phyloP scores from a whole-genome alignment of 2,888 invertebrate genomes.

The Azorinus chamasolen region DNA sequence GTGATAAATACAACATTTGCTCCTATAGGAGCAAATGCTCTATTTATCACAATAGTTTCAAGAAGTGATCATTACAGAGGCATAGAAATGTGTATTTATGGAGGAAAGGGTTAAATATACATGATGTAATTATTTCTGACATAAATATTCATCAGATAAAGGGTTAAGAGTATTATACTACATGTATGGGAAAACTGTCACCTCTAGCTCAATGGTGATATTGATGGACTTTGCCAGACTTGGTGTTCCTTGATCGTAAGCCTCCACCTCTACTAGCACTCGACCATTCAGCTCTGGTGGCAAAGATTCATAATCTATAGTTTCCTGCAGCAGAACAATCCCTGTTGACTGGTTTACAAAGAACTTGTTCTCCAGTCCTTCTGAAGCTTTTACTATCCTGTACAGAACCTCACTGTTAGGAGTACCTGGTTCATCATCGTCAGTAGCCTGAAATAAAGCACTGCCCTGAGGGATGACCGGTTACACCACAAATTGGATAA shows the following conservation, averaged over 20 bases:
- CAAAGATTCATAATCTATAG: constrained; percentile 82
- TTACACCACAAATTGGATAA: too few species aligned
- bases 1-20: too few species aligned
- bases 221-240: constrained; percentile 70
- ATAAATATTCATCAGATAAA: too few species aligned
- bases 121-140: too few species aligned
- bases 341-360: constrained; percentile 91
- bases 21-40: too few species aligned
- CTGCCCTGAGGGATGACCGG: too few species aligned
- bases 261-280: constrained; percentile 74
- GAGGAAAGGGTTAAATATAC: too few species aligned
- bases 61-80: too few species aligned
- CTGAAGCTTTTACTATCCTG: constrained; percentile 69
- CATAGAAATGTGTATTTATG: too few species aligned
- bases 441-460: constrained; percentile 89
- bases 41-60: too few species aligned
- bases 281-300: constrained; percentile 68
- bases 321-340: constrained; percentile 75
- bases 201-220: constrained; percentile 89
- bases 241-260: constrained; percentile 81
- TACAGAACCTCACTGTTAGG: constrained; percentile 80
- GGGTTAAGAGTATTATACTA: too few species aligned
- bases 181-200: too few species aligned
- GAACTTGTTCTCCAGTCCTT: constrained; percentile 86
- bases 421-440: constrained; percentile 89